Percentiles rank a stretch among this genome's conserved stretches.
Conservation (phyloP, 1,140 invertebrate species). For the Apocrypta bakeri region DNA sequence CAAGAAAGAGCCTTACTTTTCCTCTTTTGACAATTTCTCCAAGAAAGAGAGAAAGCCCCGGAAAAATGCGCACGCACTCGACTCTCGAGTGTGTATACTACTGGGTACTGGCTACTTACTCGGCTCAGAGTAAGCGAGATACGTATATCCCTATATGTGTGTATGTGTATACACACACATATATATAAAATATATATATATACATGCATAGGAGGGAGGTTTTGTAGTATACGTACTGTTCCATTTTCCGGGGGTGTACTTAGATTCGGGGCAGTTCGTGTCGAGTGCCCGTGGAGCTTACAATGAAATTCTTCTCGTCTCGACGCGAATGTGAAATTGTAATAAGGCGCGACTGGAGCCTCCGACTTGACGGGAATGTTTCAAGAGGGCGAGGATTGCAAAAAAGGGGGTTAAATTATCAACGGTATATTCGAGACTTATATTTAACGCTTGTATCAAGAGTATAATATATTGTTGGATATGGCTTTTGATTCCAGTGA, state of each 20-base stretch:
- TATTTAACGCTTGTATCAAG: too few relatives aligned
- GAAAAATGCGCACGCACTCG: too few relatives aligned
- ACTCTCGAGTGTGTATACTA: background rate
- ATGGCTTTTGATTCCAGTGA: too few relatives aligned
- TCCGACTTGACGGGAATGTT: background rate
- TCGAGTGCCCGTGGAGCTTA: background rate
- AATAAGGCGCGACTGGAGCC: background rate
- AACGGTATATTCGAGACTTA: too few relatives aligned
- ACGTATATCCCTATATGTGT: background rate
- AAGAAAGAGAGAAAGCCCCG: too few relatives aligned
- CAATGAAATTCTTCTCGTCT: constrained; percentile 3
- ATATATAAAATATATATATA: too few relatives aligned
- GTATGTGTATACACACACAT: background rate
- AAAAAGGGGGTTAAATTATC: background rate
- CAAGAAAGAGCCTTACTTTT: background rate
- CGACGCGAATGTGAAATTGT: background rate
- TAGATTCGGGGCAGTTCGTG: constrained; percentile 7
- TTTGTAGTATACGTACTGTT: background rate
- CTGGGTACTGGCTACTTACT: background rate
- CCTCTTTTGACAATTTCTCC: background rate
- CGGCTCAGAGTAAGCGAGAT: too few relatives aligned
- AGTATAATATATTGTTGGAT: too few relatives aligned
- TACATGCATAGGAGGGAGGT: background rate
- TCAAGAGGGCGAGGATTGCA: background rate
- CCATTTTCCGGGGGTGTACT: background rate